Evolutionary conservation across 2,888 invertebrate genomes (phyloP), one percentile per base, ranked within the genome.

Genomic region (Ophion ellenae): DNA sequence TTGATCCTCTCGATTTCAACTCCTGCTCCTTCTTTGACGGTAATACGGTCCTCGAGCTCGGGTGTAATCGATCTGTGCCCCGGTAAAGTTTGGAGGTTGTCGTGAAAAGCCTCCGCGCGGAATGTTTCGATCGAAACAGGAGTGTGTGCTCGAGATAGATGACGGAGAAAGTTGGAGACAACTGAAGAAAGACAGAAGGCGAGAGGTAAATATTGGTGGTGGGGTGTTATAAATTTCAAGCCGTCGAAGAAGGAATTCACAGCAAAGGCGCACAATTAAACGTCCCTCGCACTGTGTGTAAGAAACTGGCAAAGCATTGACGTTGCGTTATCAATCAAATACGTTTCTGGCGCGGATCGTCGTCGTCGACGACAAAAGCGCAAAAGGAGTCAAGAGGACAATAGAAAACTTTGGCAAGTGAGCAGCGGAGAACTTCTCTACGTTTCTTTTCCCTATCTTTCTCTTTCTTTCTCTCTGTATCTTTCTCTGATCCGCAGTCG

Each of bases 291-390:
- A 64, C 64, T 61, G 66, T 66, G 57, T 14, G 28, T 73, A 24
- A 80, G 66, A 73, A 80, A 53, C 28, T 40, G 64, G 24, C 17
- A 40, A 32, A 53, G 71, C 36, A 61, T n/a, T 36, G 63, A 47
- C 77, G 78, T 78, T 28, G 67, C 84, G 79, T 85, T 85, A 79
- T 83, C 77, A 73, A 78, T 86, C 80, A 81, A 83, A 83, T 76
- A 82, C 81, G 47, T 47, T 66, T 67, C 82, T 83, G 80, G 85
- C 86, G 77, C 83, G 79, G 81, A 82, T 80, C 66, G 83, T 73
- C 76, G 83, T 63, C 87, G 79, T 81, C 83, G 61, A 70, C 84
- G 81, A 70, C 85, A 53, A 63, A 57, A 57, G 71, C 77, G 70
- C 45, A 71, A 80, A 80, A 73, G 80, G 80, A 66, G 32, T 20